A percentile compares a stretch with the other conserved stretches of the same genome.
These are phyloP conservation scores for Brachionus sp. DNA, from an alignment of 1,140 invertebrate genomes.

Conservation along the genomic window DNA sequence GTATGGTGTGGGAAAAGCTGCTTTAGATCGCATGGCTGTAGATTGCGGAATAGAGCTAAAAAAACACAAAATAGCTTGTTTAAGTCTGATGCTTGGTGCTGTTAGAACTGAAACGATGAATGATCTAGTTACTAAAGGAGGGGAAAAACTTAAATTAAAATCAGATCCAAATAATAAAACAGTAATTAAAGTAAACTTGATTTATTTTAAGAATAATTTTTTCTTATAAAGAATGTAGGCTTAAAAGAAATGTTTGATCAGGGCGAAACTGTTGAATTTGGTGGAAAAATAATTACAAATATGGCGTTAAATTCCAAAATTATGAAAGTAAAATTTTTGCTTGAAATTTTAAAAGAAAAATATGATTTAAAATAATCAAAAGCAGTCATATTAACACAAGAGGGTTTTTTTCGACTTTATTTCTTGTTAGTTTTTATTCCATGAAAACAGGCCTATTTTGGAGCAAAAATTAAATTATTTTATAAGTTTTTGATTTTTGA, in stretches of 20 bases:
- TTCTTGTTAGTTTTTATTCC: too few species aligned
- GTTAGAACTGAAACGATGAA: conserved; percentile 45
- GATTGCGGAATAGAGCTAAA: conserved; percentile 59
- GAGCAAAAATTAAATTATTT: too few species aligned
- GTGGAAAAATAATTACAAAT: conserved; percentile 28
- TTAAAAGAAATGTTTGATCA: conserved; percentile 13
- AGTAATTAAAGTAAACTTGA: background rate
- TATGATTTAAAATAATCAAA: conserved; percentile 46
- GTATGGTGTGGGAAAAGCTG: conserved; percentile 42
- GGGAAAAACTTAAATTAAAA: conserved; percentile 15
- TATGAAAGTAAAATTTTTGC: background rate
- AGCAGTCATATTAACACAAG: background rate
- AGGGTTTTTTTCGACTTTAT: too few species aligned
- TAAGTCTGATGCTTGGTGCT: conserved; percentile 44
- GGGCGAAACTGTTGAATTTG: conserved; percentile 5
- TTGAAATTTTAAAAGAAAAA: background rate
- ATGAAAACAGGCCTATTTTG: too few species aligned
- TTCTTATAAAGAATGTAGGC: background rate
- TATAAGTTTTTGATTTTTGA: too few species aligned
- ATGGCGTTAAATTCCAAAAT: conserved; percentile 2
- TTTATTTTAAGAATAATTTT: background rate
- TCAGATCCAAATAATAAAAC: conserved; percentile 23
- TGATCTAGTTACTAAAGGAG: conserved; percentile 7
- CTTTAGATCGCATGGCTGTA: conserved; percentile 57
- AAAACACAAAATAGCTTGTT: conserved; percentile 55